A percentile compares a stretch with the other conserved stretches of the same genome.
Conservation (phyloP, 2,888 invertebrate genomes). For the Chrysodeixis includens region DNA sequence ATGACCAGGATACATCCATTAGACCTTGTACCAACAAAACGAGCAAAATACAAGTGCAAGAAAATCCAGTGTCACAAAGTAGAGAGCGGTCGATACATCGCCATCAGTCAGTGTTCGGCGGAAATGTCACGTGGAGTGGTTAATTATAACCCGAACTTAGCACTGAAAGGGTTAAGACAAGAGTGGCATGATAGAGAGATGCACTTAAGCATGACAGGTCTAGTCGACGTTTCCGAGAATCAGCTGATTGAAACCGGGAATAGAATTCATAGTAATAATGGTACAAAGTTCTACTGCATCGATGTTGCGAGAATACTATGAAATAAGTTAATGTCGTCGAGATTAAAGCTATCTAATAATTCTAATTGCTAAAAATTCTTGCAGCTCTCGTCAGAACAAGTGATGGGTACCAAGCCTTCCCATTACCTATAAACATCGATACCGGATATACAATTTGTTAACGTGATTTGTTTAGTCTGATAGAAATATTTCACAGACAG, state of each 20-base stretch:
- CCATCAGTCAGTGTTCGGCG: conserved; percentile 33
- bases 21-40: neutral
- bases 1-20: neutral
- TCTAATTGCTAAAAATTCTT: too few species aligned
- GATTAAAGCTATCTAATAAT: too few species aligned
- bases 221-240: neutral
- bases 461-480: conserved; percentile 28
- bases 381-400: neutral
- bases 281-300: neutral
- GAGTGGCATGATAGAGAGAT: conserved; percentile 18
- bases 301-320: neutral
- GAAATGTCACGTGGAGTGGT: conserved; percentile 47
- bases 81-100: conserved; percentile 31
- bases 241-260: neutral
- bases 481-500: neutral
- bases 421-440: neutral
- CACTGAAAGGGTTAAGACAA: conserved; percentile 26
- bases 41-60: neutral
- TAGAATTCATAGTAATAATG: neutral
- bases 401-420: neutral
- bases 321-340: too few species aligned
- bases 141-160: conserved; percentile 41
- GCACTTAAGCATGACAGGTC: neutral
- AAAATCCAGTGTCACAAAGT: conserved; percentile 12
- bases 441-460: conserved; percentile 10